Conservation (phyloP, 2,113 vertebrate genomes). For the Brachyistius frenatus region DNA sequence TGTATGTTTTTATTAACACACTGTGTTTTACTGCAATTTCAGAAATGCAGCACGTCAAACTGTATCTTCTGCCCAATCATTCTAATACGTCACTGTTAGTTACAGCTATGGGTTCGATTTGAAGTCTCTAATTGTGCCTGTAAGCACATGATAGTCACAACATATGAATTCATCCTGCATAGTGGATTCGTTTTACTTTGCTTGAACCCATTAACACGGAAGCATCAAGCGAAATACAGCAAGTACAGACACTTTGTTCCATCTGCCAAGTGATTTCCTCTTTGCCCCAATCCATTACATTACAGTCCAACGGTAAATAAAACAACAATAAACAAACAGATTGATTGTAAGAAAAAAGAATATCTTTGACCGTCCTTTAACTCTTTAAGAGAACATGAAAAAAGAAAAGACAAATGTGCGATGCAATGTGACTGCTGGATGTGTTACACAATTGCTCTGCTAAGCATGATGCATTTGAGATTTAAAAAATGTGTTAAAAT, state of each 20-base stretch:
- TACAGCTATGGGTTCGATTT: slow-evolving; percentile 15
- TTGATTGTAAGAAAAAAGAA: not conserved
- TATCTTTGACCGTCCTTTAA: not conserved
- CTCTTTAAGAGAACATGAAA: not conserved
- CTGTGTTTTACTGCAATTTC: not conserved
- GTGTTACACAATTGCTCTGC: not conserved
- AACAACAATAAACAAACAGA: not conserved
- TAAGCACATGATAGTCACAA: not conserved
- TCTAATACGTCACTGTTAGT: not conserved
- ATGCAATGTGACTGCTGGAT: not conserved
- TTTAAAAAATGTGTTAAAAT: not conserved
- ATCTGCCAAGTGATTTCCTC: too few species aligned
- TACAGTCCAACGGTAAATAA: too few species aligned
- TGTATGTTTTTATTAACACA: not conserved
- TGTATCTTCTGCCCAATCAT: not conserved
- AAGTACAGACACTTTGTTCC: too few species aligned
- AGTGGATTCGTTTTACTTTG: not conserved
- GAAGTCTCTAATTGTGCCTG: not conserved
- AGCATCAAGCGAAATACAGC: not conserved
- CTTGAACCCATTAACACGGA: not conserved
- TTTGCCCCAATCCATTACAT: too few species aligned
- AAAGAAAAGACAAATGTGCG: too few species aligned
- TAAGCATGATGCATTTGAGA: not conserved
- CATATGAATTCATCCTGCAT: not conserved
- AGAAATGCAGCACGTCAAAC: slow-evolving; percentile 16